These are phyloP conservation scores for Solenopsis fugax DNA, from an alignment of 1,140 invertebrate genomes.

Conservation along the genomic window DNA sequence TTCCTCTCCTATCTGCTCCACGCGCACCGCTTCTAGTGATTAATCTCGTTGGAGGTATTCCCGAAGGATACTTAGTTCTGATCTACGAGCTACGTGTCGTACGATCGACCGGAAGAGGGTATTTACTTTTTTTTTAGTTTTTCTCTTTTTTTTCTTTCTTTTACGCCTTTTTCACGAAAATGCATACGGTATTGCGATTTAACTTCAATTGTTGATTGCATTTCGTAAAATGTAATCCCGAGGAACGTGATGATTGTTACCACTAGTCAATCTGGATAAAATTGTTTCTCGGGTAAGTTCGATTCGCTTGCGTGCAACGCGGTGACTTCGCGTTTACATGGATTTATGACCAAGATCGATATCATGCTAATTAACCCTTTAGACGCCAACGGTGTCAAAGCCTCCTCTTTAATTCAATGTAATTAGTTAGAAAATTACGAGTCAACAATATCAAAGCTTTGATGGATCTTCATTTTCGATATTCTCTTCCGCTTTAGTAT, in stretches of 20 bases:
- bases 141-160: background rate
- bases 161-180: background rate
- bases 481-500: background rate
- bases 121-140: conserved; percentile 43
- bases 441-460: background rate
- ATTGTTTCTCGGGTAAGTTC: conserved; percentile 51
- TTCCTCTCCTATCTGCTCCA: conserved; percentile 24
- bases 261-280: background rate
- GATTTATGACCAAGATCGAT: conserved; percentile 24
- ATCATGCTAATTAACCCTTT: conserved; percentile 26
- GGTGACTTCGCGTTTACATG: conserved; percentile 29
- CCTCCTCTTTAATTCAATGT: background rate
- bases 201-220: conserved; percentile 39
- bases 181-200: conserved; percentile 12
- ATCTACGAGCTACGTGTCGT: conserved; percentile 80
- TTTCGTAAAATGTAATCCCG: conserved; percentile 56
- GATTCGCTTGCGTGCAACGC: conserved; percentile 12
- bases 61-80: conserved; percentile 83
- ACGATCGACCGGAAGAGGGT: conserved; percentile 35
- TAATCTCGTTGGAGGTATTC: conserved; percentile 82
- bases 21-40: conserved; percentile 76
- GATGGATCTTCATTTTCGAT: background rate
- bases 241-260: conserved; percentile 42
- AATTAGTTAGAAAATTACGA: conserved; percentile 21
- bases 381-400: conserved; percentile 1